phyloP scores from a whole-genome alignment of 2,113 vertebrate species.

The Syrmaticus mikado region DNA sequence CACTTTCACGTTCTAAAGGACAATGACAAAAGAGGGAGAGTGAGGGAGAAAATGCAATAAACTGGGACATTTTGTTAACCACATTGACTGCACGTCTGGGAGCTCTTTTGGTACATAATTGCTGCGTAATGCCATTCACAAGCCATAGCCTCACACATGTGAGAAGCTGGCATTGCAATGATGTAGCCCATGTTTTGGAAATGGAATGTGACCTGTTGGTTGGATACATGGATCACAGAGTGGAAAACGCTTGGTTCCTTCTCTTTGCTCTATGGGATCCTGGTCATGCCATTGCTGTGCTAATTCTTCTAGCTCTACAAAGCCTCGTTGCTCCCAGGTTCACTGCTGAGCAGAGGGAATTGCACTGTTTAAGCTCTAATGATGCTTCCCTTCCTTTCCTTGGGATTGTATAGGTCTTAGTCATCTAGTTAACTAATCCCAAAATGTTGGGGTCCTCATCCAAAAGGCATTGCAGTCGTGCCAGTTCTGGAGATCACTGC shows the following conservation, averaged over 20 bases:
- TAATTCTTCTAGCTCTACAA: neutral
- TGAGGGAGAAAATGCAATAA: neutral
- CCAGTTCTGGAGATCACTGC: neutral
- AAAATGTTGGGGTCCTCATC: neutral
- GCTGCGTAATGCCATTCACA: neutral
- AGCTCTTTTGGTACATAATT: conserved; percentile 12
- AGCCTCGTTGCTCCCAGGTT: neutral
- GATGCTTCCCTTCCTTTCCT: neutral
- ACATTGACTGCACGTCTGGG: conserved; percentile 50
- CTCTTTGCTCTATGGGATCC: neutral
- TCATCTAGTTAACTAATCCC: neutral
- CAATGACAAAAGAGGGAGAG: neutral
- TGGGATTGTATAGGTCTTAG: neutral
- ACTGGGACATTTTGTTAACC: conserved; percentile 8
- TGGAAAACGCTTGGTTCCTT: neutral
- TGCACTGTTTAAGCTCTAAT: neutral
- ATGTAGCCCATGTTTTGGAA: neutral
- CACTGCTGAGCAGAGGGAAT: neutral
- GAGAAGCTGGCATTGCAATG: neutral
- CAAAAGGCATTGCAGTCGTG: neutral
- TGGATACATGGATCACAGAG: neutral
- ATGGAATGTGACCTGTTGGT: neutral
- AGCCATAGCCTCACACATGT: neutral
- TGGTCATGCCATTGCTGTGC: neutral
- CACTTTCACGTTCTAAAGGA: conserved; percentile 11